Evolutionary conservation across 2,797 vertebrate species (phyloP), one percentile per base, ranked within the genome.

Genomic region (Zenarchopterus dispar): DNA sequence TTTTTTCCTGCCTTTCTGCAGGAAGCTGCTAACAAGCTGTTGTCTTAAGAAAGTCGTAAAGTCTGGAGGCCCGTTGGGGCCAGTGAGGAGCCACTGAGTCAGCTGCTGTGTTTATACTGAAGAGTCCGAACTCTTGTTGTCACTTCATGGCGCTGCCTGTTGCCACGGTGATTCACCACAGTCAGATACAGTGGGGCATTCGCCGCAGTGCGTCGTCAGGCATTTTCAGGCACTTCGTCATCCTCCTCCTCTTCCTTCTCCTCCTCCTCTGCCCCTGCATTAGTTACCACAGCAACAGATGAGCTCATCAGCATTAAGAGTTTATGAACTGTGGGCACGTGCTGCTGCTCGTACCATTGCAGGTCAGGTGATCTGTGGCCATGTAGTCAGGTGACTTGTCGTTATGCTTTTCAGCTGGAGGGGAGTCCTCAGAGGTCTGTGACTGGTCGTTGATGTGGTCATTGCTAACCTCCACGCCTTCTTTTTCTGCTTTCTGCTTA

Each of bases 311-410:
- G 52, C 10, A 11, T 31, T 13, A 5, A 52, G 15, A 8, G 15
- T 22, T 43, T 8, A 28, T 5, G 1, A 22, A 46, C 44, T 18
- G 4, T 46, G 31, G 19, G 0, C 0, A 0, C 8, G 6, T 11
- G 15, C 13, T 8, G 24, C 39, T 5, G 9, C 26, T 60, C 66
- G 46, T 90, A 90, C 93, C 93, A 0, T 94, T 94, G 75, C 88
- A 93, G 5, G 86, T 88, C 45, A 88, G 77, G 44, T 81, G 85
- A 59, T 84, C 82, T 10, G 72, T 28, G 17, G 55, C 47, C 2
- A 26, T 19, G 10, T 56, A 63, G 41, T 80, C 78, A 1, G 81
- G 43, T 9, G 88, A 69, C 19, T 36, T 13, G 57, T 84, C 19
- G 0, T 58, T 15, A 0, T 54, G 41, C 3, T 49, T 56, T 19